phyloP scores from a whole-genome alignment of 2,113 vertebrate genomes.

The Mystacornis crossleyi region DNA sequence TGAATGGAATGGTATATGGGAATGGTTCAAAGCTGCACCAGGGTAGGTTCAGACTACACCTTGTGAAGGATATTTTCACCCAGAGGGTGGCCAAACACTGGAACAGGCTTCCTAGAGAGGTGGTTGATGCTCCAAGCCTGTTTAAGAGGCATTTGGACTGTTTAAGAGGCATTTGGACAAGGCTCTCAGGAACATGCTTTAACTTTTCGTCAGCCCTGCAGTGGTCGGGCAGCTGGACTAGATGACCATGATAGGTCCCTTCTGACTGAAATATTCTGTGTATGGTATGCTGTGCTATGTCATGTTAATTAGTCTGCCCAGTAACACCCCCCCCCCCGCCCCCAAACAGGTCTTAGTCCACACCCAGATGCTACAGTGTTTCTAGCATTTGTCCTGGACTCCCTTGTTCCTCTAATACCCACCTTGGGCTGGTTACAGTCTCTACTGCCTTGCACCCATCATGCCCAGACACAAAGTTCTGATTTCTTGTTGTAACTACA shows the following conservation, averaged over 20 bases:
- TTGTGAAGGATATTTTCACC: not conserved
- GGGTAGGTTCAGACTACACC: not conserved
- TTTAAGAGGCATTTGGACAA: not conserved
- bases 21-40: not conserved
- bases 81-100: not conserved
- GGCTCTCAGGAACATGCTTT: not conserved
- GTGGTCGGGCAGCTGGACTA: not conserved
- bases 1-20: not conserved
- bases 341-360: not conserved
- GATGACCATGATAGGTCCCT: not conserved
- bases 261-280: not conserved
- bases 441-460: not conserved
- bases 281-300: not conserved
- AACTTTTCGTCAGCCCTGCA: not conserved
- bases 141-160: not conserved
- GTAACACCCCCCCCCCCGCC: accelerated
- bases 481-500: not conserved
- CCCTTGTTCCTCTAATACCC: not conserved
- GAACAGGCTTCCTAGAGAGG: not conserved
- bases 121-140: not conserved
- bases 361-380: not conserved
- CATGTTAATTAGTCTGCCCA: not conserved
- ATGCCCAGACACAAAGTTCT: not conserved
- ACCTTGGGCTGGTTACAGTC: no score
- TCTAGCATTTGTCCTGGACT: not conserved